Evolutionary conservation across 2,113 vertebrate species (phyloP).

Genomic region (Heloderma charlesbogerti): DNA sequence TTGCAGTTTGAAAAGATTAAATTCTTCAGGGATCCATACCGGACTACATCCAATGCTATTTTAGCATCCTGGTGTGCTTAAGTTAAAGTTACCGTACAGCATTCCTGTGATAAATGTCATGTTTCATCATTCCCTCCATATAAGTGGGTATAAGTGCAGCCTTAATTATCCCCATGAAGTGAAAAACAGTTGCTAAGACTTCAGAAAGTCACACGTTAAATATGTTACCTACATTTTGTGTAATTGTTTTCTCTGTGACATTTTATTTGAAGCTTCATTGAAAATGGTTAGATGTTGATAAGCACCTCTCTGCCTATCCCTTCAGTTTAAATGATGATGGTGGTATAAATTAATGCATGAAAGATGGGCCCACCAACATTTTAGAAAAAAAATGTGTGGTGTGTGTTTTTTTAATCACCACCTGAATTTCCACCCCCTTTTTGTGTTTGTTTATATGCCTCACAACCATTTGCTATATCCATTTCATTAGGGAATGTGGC

Average conservation of each 20-base stretch:
- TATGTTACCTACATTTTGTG: constrained; percentile 18
- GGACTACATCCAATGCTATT: not conserved
- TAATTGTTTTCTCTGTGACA: not conserved
- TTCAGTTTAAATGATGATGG: not conserved
- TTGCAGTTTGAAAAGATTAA: not conserved
- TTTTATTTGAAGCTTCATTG: constrained; percentile 5
- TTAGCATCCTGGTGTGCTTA: not conserved
- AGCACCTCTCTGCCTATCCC: constrained; percentile 11
- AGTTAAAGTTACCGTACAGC: not conserved
- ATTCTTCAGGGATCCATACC: not conserved
- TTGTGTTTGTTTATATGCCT: constrained; percentile 39
- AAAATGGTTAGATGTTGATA: constrained; percentile 5
- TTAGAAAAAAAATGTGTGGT: not conserved
- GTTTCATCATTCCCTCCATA: not conserved
- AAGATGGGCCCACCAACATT: not conserved
- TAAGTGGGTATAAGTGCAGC: not conserved
- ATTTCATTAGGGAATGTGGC: constrained; percentile 29
- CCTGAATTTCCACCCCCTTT: constrained; percentile 20
- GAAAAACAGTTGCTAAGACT: constrained; percentile 8
- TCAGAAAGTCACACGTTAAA: constrained; percentile 10
- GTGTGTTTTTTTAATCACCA: not conserved
- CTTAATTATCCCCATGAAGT: constrained; percentile 10
- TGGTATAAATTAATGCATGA: not conserved
- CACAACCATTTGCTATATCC: constrained; percentile 24
- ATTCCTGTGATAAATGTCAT: not conserved